Evolutionary conservation across 2,888 invertebrate genomes (phyloP).

Genomic region (Latrodectus elegans): DNA sequence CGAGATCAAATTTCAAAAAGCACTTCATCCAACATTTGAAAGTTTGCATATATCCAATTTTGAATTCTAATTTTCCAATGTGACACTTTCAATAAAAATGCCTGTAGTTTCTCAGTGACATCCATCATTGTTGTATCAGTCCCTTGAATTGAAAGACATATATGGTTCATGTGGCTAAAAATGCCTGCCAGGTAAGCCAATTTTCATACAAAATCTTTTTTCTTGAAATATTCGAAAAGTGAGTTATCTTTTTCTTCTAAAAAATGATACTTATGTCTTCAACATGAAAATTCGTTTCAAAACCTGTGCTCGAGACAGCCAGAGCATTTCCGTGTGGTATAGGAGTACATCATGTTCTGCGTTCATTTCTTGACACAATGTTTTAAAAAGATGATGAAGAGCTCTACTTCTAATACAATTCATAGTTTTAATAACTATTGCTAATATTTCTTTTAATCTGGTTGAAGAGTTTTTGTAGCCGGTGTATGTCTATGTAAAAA

Average conservation of each 20-base stretch:
- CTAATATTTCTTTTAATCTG: no score
- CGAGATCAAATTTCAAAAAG: constrained; percentile 39
- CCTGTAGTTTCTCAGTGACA: constrained; percentile 49
- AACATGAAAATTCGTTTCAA: constrained; percentile 48
- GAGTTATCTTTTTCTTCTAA: no score
- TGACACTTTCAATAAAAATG: constrained; percentile 54
- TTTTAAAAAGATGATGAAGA: no score
- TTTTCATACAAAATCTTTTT: no score
- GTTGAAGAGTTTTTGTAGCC: no score
- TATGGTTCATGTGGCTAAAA: constrained; percentile 40
- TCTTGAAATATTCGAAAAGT: no score
- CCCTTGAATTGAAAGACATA: constrained; percentile 40
- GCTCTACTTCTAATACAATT: no score
- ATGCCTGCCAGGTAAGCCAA: constrained; percentile 44
- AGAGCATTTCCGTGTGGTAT: constrained; percentile 33
- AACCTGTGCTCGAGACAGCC: constrained; percentile 35
- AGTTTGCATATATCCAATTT: constrained; percentile 51
- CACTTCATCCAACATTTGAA: constrained; percentile 52
- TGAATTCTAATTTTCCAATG: constrained; percentile 47
- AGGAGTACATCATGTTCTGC: no score
- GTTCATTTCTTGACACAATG: no score
- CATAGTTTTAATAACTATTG: no score
- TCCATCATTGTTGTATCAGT: constrained; percentile 44
- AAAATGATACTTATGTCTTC: constrained; percentile 46
- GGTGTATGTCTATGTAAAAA: no score